These are phyloP conservation scores for Drosophila orosa DNA, from an alignment of 1,140 invertebrate species.

Conservation along the genomic window DNA sequence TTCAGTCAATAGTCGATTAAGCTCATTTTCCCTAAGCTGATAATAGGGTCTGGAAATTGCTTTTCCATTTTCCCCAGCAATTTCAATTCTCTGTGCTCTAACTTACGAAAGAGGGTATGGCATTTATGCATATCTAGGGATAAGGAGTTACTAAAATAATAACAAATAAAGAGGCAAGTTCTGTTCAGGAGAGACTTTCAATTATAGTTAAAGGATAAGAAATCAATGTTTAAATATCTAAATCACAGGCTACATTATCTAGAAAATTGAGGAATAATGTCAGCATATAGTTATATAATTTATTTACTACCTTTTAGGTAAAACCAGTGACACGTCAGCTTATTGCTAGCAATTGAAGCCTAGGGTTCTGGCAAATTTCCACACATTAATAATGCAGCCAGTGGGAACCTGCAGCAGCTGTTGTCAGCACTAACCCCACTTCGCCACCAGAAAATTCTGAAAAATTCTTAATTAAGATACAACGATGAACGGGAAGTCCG, in stretches of 20 bases:
- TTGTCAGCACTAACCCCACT: background rate
- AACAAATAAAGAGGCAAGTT: background rate
- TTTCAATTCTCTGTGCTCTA: background rate
- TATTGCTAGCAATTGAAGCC: background rate
- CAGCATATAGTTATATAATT: background rate
- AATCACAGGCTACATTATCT: background rate
- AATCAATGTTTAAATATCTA: background rate
- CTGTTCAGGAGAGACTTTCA: too few relatives aligned
- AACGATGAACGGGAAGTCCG: background rate
- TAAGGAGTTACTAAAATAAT: background rate
- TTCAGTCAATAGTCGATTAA: slow-evolving; percentile 6
- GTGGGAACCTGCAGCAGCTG: slow-evolving; percentile 34
- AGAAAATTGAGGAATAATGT: background rate
- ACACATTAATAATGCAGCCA: slow-evolving; percentile 28
- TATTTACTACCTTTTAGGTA: background rate
- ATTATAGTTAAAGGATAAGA: background rate
- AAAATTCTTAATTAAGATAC: slow-evolving; percentile 39
- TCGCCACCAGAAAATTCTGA: background rate
- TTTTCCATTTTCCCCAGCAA: slow-evolving; percentile 1
- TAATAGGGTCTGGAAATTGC: slow-evolving; percentile 2
- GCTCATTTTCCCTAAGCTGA: background rate
- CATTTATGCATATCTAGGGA: background rate
- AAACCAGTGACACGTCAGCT: slow-evolving; percentile 34
- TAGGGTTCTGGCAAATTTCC: slow-evolving; percentile 1
- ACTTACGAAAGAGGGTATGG: too few relatives aligned